Percentiles rank a stretch among this genome's conserved stretches.
Evolutionary conservation across 2,113 vertebrate species (phyloP).

Genomic region (Climacteris rufus): DNA sequence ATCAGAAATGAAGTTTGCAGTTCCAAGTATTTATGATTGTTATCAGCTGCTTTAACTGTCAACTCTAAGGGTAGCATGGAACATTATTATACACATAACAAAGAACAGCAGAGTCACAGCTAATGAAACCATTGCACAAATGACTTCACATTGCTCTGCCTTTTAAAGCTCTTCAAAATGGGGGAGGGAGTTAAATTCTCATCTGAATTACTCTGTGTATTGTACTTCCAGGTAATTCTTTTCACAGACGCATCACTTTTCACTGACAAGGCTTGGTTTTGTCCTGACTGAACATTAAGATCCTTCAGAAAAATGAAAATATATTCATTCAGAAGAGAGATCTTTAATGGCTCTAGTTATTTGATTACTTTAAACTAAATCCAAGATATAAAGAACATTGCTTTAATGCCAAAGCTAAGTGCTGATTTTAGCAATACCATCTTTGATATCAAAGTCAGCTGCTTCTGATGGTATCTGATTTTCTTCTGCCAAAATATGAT

Average conservation of each 20-base stretch:
- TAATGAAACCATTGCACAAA: slow-evolving; percentile 40
- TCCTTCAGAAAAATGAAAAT: slow-evolving; percentile 59
- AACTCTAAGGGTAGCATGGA: slow-evolving; percentile 46
- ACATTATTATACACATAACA: slow-evolving; percentile 57
- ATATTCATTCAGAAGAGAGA: slow-evolving; percentile 52
- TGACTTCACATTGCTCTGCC: slow-evolving; percentile 61
- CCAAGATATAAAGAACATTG: slow-evolving; percentile 36
- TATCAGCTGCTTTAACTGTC: slow-evolving; percentile 50
- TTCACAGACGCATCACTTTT: slow-evolving; percentile 44
- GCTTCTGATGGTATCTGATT: not conserved
- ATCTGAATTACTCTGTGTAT: slow-evolving; percentile 37
- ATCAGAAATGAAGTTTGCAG: slow-evolving; percentile 57
- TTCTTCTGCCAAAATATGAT: slow-evolving; percentile 42
- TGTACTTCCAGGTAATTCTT: slow-evolving; percentile 40
- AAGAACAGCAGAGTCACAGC: slow-evolving; percentile 60
- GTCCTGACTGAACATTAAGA: slow-evolving; percentile 44
- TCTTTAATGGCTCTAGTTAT: slow-evolving; percentile 40
- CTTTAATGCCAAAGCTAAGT: slow-evolving; percentile 47
- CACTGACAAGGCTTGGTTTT: slow-evolving; percentile 22
- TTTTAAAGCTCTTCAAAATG: slow-evolving; percentile 73
- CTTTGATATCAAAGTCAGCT: slow-evolving; percentile 58
- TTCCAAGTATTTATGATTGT: slow-evolving; percentile 42
- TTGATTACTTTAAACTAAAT: slow-evolving; percentile 54
- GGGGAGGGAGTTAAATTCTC: slow-evolving; percentile 50
- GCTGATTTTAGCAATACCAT: slow-evolving; percentile 46